Percentiles rank a stretch among this genome's conserved stretches.
Conservation (phyloP, 2,797 vertebrate genomes). For the Thalassophryne amazonica region DNA sequence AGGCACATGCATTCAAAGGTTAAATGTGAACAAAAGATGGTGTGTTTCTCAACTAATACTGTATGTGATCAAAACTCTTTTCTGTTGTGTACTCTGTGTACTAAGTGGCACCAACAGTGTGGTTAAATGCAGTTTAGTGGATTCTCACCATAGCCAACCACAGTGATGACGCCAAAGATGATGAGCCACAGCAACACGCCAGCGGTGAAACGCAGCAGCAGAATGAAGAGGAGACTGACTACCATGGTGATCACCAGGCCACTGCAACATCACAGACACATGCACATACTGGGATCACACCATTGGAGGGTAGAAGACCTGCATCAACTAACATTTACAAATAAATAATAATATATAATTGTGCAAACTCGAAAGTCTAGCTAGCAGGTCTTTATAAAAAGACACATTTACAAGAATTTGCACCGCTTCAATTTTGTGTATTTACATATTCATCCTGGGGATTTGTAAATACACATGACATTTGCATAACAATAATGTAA, state of each 20-base stretch:
- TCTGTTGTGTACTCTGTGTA: background rate
- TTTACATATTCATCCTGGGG: no score
- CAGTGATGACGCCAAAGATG: conserved; percentile 83
- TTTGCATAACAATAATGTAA: no score
- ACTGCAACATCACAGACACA: conserved; percentile 68
- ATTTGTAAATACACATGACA: no score
- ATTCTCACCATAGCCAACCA: conserved; percentile 84
- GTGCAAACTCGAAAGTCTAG: no score
- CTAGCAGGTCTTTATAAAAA: no score
- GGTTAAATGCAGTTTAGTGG: background rate
- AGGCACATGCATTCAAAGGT: no score
- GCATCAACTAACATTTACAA: background rate
- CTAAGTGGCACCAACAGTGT: background rate
- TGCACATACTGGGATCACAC: conserved; percentile 1
- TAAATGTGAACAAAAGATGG: no score
- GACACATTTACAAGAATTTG: no score
- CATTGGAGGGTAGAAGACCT: no score
- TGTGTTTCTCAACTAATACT: no score
- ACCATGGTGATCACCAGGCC: conserved; percentile 89
- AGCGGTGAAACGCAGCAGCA: conserved; percentile 88
- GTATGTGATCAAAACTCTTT: background rate
- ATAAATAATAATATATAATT: background rate
- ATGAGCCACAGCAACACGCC: conserved; percentile 91
- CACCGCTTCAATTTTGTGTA: no score
- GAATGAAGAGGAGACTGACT: conserved; percentile 89